phyloP scores from a whole-genome alignment of 2,888 invertebrate species.

The Ophion ventricosus region DNA sequence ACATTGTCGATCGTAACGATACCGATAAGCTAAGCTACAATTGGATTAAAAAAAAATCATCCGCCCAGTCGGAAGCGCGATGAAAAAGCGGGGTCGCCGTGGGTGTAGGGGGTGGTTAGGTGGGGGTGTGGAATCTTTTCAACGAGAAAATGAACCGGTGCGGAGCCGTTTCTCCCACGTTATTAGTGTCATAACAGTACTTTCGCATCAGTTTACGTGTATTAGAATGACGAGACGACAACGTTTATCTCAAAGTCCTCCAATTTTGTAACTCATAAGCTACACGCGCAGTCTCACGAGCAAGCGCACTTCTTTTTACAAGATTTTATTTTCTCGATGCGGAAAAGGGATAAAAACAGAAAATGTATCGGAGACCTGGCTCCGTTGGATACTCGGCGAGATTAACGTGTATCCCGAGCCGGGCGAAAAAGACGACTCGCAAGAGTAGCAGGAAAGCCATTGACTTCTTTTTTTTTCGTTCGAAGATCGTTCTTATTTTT shows the following conservation, averaged over 20 bases:
- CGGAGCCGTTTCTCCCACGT: slow-evolving; percentile 55
- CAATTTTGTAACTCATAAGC: slow-evolving; percentile 65
- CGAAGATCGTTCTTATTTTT: slow-evolving; percentile 33
- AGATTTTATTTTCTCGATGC: slow-evolving; percentile 18
- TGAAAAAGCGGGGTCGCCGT: no score
- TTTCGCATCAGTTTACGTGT: slow-evolving; percentile 72
- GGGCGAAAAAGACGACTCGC: background rate
- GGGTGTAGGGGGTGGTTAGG: background rate
- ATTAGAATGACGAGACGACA: slow-evolving; percentile 72
- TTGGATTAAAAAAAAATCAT: slow-evolving; percentile 3
- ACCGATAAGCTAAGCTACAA: slow-evolving; percentile 43
- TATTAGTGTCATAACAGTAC: slow-evolving; percentile 68
- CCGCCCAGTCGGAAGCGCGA: no score
- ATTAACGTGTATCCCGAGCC: background rate
- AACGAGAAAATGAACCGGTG: slow-evolving; percentile 38
- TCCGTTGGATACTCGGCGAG: background rate
- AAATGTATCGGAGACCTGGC: slow-evolving; percentile 13
- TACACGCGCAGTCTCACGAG: background rate
- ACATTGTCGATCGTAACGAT: slow-evolving; percentile 54
- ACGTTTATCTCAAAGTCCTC: slow-evolving; percentile 75
- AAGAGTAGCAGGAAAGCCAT: slow-evolving; percentile 55
- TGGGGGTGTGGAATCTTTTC: background rate
- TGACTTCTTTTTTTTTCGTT: slow-evolving; percentile 42
- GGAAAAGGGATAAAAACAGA: background rate
- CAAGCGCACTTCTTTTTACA: slow-evolving; percentile 3